A percentile compares a stretch with the other conserved stretches of the same genome.
phyloP scores from a whole-genome alignment of 2,888 invertebrate species.

The Hyles lineata region DNA sequence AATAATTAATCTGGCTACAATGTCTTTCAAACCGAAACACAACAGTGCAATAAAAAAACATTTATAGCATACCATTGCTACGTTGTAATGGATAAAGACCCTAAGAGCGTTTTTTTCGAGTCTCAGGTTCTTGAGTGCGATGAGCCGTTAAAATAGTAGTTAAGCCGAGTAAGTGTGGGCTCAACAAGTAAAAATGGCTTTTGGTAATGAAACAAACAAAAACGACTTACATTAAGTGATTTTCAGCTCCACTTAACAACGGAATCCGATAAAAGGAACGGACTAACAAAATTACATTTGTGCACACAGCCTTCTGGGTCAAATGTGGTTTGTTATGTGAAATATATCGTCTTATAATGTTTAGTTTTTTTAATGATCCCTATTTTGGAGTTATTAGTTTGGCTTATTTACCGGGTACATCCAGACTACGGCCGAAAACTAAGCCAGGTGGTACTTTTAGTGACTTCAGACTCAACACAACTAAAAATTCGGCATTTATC shows the following conservation, averaged over 20 bases:
- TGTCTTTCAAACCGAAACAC: too few species aligned
- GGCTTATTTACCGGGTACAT: too few species aligned
- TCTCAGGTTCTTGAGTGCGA: not conserved
- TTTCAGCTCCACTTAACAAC: not conserved
- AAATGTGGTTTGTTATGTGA: not conserved
- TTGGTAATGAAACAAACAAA: not conserved
- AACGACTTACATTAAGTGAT: not conserved
- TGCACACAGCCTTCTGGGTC: not conserved
- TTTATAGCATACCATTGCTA: too few species aligned
- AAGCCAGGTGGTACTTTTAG: too few species aligned
- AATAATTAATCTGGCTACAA: too few species aligned
- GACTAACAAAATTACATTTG: not conserved
- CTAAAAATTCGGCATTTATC: too few species aligned
- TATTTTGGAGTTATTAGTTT: too few species aligned
- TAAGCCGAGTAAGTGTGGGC: not conserved
- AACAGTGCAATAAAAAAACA: too few species aligned
- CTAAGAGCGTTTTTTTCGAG: not conserved
- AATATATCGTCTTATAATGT: not conserved
- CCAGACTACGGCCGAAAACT: too few species aligned
- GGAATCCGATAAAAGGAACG: conserved; percentile 15
- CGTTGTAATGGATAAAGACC: too few species aligned
- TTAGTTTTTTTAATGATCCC: not conserved
- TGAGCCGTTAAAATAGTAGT: not conserved
- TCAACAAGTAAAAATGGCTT: not conserved
- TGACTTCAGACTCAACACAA: too few species aligned